phyloP scores from a whole-genome alignment of 1,140 invertebrate genomes.

The Temnothorax curvispinosus region DNA sequence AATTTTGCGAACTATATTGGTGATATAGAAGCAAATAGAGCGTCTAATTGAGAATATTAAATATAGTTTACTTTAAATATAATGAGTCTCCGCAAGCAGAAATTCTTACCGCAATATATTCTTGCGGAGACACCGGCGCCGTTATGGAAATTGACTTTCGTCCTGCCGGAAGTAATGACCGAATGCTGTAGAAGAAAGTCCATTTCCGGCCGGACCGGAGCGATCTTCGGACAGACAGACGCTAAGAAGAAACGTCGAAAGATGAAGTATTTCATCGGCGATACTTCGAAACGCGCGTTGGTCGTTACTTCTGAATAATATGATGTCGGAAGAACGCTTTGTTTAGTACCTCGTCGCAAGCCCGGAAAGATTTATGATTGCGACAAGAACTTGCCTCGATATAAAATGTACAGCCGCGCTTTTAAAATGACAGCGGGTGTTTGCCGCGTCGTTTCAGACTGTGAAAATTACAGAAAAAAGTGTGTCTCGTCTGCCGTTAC shows the following conservation, averaged over 20 bases:
- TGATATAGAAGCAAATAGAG: background rate
- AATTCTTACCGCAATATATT: background rate
- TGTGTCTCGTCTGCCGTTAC: slow-evolving; percentile 10
- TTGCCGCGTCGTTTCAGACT: slow-evolving; percentile 61
- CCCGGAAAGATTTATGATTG: slow-evolving; percentile 64
- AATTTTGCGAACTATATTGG: background rate
- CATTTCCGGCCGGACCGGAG: slow-evolving; percentile 36
- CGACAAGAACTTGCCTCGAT: slow-evolving; percentile 62
- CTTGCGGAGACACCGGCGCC: background rate
- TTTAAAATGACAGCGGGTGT: slow-evolving; percentile 50
- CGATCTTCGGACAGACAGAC: background rate
- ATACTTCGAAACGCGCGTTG: slow-evolving; percentile 10
- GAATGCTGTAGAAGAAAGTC: slow-evolving; percentile 4
- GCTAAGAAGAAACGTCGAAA: slow-evolving; percentile 19
- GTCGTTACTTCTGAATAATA: slow-evolving; percentile 62
- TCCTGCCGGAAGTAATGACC: slow-evolving; percentile 28
- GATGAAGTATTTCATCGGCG: slow-evolving; percentile 23
- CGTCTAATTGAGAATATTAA: background rate
- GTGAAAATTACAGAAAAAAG: slow-evolving; percentile 61
- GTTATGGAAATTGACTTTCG: slow-evolving; percentile 21
- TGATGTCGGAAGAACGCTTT: slow-evolving; percentile 48
- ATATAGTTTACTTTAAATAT: background rate
- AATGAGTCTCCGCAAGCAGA: background rate
- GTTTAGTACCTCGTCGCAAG: slow-evolving; percentile 55
- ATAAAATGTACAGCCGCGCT: slow-evolving; percentile 57